Percentiles rank a stretch among this genome's conserved stretches.
Evolutionary conservation across 1,140 invertebrate species (phyloP).

Genomic region (Octopus bimaculoides): DNA sequence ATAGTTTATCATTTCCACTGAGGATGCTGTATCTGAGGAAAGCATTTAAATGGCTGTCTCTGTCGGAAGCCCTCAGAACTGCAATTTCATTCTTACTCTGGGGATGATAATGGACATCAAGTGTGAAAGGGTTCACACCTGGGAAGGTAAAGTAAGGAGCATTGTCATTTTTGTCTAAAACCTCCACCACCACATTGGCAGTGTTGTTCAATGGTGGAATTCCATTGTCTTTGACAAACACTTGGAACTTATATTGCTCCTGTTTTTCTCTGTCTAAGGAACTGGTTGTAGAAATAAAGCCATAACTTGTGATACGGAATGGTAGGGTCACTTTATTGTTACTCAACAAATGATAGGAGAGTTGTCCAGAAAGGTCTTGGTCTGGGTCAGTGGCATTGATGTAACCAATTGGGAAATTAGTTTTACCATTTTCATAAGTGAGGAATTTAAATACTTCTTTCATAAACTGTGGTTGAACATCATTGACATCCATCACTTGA

Average conservation of each 20-base stretch:
- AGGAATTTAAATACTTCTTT: constrained; percentile 37
- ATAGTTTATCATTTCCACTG: too few relatives aligned
- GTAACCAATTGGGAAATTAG: constrained; percentile 31
- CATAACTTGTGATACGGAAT: constrained; percentile 58
- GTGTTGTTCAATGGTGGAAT: constrained; percentile 71
- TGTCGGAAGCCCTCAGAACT: too few relatives aligned
- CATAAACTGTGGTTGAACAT: constrained; percentile 57
- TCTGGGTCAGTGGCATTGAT: constrained; percentile 42
- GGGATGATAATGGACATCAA: too few relatives aligned
- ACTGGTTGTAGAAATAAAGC: constrained; percentile 80
- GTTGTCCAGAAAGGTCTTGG: constrained; percentile 33
- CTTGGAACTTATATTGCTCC: constrained; percentile 74
- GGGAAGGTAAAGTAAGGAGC: constrained; percentile 51
- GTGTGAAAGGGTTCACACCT: too few relatives aligned
- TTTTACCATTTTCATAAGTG: constrained; percentile 37
- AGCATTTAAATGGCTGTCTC: too few relatives aligned
- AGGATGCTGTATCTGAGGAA: too few relatives aligned
- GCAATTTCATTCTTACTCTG: too few relatives aligned
- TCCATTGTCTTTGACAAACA: constrained; percentile 83
- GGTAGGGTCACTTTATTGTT: constrained; percentile 37
- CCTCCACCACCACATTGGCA: constrained; percentile 69
- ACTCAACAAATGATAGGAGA: constrained; percentile 32
- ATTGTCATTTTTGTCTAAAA: constrained; percentile 90
- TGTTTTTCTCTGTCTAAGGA: constrained; percentile 80
- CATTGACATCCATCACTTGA: constrained; percentile 88